Base-by-base conservation (phyloP, 1,140 invertebrate genomes). In the Ostrea edulis region DNA sequence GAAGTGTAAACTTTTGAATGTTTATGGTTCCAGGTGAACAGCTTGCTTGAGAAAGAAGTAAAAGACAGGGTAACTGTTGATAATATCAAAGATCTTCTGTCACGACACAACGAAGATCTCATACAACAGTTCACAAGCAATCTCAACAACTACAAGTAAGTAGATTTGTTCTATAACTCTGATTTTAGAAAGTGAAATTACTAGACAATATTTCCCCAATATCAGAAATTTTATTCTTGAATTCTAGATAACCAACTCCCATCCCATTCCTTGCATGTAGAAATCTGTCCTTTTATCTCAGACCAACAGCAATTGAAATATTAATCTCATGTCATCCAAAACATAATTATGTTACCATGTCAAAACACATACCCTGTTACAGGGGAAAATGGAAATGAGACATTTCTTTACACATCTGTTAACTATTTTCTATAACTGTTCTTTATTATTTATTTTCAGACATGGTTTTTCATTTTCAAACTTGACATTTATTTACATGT, bases 131-230 rank as follows among this genome's bases (percentile, higher is more conserved):
- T 93, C 53, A 85, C 89, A 35, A 87, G 89, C 83, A 90, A 91
- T 82, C 81, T 93, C 8, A 82, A 86, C 22, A 88, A 88, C 14
- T 92, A 91, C 68, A 92, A 87, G 92, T 93, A 65, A 84, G 87
- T 84, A n/a, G 55, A 35, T 82, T 9, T n/a, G 44, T 20, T 58
- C 12, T 0, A 44, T 5, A 44, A 44, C 35, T 44, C 35, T 44
- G 35, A 44, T 44, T 44, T 44, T 44, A 44, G 1, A n/a, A n/a
- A n/a, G n/a, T n/a, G n/a, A n/a, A 44, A 2, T 44, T 44, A 44
- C 35, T 44, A 44, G 35, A 44, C 35, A 62, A 62, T 62, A 17
- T 62, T 62, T 62, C 55, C 1, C 55, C 55, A 17, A 62, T 0
- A 20, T 62, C 5, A 62, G 17, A 7, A 8, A n/a, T 14, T 2